phyloP scores from a whole-genome alignment of 1,140 invertebrate species.

The Apis florea region DNA sequence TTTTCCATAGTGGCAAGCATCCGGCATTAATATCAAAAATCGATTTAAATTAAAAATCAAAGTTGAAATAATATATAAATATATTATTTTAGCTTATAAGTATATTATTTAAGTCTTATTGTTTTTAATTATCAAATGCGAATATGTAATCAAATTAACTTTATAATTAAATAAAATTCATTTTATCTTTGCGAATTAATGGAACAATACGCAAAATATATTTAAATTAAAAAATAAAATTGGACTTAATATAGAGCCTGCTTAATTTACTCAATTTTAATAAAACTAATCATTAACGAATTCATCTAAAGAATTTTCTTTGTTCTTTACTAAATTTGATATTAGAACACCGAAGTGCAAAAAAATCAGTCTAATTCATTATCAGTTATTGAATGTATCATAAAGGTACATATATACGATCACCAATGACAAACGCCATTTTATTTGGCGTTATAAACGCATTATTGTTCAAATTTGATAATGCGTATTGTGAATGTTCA shows the following conservation, averaged over 20 bases:
- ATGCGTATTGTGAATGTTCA: slow-evolving; percentile 3
- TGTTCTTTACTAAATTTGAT: slow-evolving; percentile 22
- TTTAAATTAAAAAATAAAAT: slow-evolving; percentile 46
- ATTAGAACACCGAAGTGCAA: slow-evolving; percentile 34
- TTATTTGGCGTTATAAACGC: slow-evolving; percentile 2
- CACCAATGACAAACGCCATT: slow-evolving; percentile 1
- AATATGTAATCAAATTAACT: slow-evolving; percentile 17
- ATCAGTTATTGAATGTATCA: slow-evolving; percentile 27
- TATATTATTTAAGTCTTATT: slow-evolving; percentile 34
- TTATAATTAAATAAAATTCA: slow-evolving; percentile 26
- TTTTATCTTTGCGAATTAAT: slow-evolving; percentile 24
- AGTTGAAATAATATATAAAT: slow-evolving; percentile 31
- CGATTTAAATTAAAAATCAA: slow-evolving; percentile 1
- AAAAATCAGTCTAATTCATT: slow-evolving; percentile 31
- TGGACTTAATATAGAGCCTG: slow-evolving; percentile 63
- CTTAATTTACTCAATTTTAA: slow-evolving; percentile 29
- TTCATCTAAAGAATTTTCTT: slow-evolving; percentile 20
- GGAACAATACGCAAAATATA: neutral
- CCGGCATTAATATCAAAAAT: slow-evolving; percentile 27
- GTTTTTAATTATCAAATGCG: slow-evolving; percentile 24
- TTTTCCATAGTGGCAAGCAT: slow-evolving; percentile 28
- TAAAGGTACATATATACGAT: slow-evolving; percentile 29
- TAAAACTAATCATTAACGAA: slow-evolving; percentile 7
- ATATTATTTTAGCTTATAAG: slow-evolving; percentile 25
- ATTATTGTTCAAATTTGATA: slow-evolving; percentile 10